Percentiles rank a stretch among this genome's conserved stretches.
These are phyloP conservation scores for Mylabris phalerata DNA, from an alignment of 1,140 invertebrate species.

Conservation along the genomic window DNA sequence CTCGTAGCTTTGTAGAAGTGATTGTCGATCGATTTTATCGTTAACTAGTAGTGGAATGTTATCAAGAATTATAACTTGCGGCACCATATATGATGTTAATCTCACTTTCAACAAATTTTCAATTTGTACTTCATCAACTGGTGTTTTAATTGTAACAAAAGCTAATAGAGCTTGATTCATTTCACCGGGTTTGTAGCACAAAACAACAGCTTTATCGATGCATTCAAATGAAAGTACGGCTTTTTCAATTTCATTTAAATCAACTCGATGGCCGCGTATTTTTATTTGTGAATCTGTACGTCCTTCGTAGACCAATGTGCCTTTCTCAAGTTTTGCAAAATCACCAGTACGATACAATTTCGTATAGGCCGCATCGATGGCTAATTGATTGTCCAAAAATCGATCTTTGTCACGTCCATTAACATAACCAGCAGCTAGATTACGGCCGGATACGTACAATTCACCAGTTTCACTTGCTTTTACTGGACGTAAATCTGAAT, in stretches of 20 bases:
- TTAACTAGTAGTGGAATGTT: slow-evolving; percentile 72
- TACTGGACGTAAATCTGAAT: no score
- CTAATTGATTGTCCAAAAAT: slow-evolving; percentile 65
- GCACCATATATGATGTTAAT: slow-evolving; percentile 70
- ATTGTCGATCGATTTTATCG: slow-evolving; percentile 78
- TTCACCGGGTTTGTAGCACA: slow-evolving; percentile 71
- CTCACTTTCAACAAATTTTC: slow-evolving; percentile 55
- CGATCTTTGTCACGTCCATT: slow-evolving; percentile 61
- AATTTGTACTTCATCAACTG: slow-evolving; percentile 54
- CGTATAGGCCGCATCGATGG: slow-evolving; percentile 48
- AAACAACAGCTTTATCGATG: slow-evolving; percentile 50
- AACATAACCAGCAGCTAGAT: slow-evolving; percentile 74
- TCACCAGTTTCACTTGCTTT: slow-evolving; percentile 77
- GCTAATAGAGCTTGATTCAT: slow-evolving; percentile 64
- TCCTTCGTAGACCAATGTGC: slow-evolving; percentile 67
- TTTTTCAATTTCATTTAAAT: slow-evolving; percentile 75
- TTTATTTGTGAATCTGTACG: slow-evolving; percentile 82
- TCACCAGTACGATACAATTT: slow-evolving; percentile 75
- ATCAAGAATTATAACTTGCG: slow-evolving; percentile 65
- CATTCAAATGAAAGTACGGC: slow-evolving; percentile 50
- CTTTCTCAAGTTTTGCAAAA: slow-evolving; percentile 68
- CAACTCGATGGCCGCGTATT: slow-evolving; percentile 76
- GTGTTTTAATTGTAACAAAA: slow-evolving; percentile 56
- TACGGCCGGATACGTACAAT: slow-evolving; percentile 68
- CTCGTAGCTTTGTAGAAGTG: slow-evolving; percentile 64